A percentile compares a stretch with the other conserved stretches of the same genome.
These are phyloP conservation scores for Parnassius apollo DNA, from an alignment of 2,888 invertebrate species.

Conservation along the genomic window DNA sequence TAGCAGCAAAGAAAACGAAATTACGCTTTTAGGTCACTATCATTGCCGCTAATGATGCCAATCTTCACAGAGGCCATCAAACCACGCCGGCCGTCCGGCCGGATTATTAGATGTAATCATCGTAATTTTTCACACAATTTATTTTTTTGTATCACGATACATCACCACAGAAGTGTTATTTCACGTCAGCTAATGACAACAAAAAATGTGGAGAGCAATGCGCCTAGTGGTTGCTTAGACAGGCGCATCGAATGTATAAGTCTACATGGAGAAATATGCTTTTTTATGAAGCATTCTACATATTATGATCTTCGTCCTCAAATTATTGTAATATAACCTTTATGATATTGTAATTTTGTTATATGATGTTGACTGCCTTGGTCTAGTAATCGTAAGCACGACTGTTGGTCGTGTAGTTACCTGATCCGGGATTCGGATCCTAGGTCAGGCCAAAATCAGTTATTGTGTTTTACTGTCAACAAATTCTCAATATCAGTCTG, in stretches of 20 bases:
- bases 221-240: slow-evolving; percentile 23
- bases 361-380: too few relatives aligned
- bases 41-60: slow-evolving; percentile 76
- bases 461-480: too few relatives aligned
- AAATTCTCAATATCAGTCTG: too few relatives aligned
- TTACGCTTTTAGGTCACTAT: slow-evolving; percentile 71
- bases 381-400: too few relatives aligned
- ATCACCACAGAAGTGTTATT: slow-evolving; percentile 61
- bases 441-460: too few relatives aligned
- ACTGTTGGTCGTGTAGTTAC: too few relatives aligned
- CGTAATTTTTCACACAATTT: slow-evolving; percentile 81
- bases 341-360: too few relatives aligned
- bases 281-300: slow-evolving; percentile 9
- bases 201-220: slow-evolving; percentile 61
- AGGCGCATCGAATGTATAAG: slow-evolving; percentile 19
- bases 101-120: slow-evolving; percentile 79
- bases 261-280: slow-evolving; percentile 13
- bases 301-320: too few relatives aligned
- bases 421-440: too few relatives aligned
- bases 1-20: slow-evolving; percentile 58
- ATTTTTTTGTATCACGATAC: slow-evolving; percentile 68
- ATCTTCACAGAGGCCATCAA: slow-evolving; percentile 70
- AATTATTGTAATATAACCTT: too few relatives aligned
- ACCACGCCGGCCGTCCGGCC: slow-evolving; percentile 61
- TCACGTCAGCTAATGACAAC: slow-evolving; percentile 75